Evolutionary conservation across 53 echinoderm and acorn worm species (phyloP), one percentile per base, ranked within the genome.

Genomic region (Crossaster papposus): DNA sequence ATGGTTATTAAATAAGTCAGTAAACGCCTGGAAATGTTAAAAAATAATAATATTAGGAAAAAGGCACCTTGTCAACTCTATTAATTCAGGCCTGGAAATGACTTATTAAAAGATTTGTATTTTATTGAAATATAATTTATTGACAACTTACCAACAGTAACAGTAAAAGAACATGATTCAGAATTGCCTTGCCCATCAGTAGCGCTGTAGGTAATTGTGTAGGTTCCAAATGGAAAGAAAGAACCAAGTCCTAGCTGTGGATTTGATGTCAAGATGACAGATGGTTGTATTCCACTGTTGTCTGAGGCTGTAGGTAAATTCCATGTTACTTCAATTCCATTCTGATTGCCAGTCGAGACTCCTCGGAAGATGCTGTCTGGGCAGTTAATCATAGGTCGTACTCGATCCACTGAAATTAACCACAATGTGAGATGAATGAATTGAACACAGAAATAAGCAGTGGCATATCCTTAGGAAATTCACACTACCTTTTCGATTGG

Each of bases 311-410:
- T 55, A 36, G 54, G 15, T 30, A 30, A 13, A 55, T 31, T 53
- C 80, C 80, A 32, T 7, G 26, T 30, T 0, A 55, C 17, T 14
- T 13, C 28, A 2, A 35, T 64, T 4, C 77, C 68, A 31, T 78
- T 83, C 17, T 36, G 51, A 51, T 83, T 77, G 29, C 83, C 89
- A n/a, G 30, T 18, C 11, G 65, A 26, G 28, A 92, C 83, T 9
- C 50, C 14, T 24, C 14, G 51, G 18, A 33, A 13, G 23, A 89
- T 82, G 30, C 83, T 74, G 9, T 5, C n/a, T 18, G 92, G 92
- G 54, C 92, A 92, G 9, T 31, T 92, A 2, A 89, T 89, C 14
- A 65, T 53, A 64, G 92, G 92, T 22, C 79, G 83, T 8, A 33
- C 55, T 24, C 17, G 32, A 52, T 92, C 92, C 28, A 83, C 76